Evolutionary conservation across 2,888 invertebrate genomes (phyloP).

Genomic region (Pseudococcus longispinus): DNA sequence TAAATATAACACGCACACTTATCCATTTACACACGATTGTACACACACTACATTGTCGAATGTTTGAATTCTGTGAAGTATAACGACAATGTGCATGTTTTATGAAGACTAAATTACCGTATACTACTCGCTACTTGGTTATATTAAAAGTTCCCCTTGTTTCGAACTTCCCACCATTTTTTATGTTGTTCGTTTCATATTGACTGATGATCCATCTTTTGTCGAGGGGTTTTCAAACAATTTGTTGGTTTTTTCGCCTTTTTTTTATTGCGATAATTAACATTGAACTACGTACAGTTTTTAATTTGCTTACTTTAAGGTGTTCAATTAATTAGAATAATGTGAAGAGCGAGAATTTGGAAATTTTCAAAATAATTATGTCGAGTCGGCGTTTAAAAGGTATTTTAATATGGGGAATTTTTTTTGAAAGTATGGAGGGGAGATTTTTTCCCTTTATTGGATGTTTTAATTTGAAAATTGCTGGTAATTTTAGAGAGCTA

Average conservation of each 20-base stretch:
- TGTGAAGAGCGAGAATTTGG: neutral
- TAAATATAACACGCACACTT: slow-evolving; percentile 35
- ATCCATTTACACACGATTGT: slow-evolving; percentile 14
- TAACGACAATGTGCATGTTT: slow-evolving; percentile 51
- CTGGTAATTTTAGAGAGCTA: no score
- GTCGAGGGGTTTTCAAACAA: slow-evolving; percentile 8
- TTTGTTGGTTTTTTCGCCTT: neutral
- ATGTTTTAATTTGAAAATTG: no score
- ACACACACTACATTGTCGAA: slow-evolving; percentile 34
- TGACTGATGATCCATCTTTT: slow-evolving; percentile 36
- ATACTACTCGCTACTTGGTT: slow-evolving; percentile 46
- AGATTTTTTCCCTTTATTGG: no score
- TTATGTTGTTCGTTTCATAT: slow-evolving; percentile 42
- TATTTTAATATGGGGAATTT: neutral
- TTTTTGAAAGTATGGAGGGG: no score
- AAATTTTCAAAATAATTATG: neutral
- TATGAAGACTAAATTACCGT: slow-evolving; percentile 53
- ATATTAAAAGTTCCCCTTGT: slow-evolving; percentile 51
- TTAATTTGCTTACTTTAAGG: neutral
- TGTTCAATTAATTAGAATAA: slow-evolving; percentile 1
- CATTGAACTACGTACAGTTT: neutral
- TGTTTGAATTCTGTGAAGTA: slow-evolving; percentile 43
- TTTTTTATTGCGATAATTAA: slow-evolving; percentile 11
- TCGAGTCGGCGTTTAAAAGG: neutral
- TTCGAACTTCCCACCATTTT: slow-evolving; percentile 43